A percentile compares a stretch with the other conserved stretches of the same genome.
Evolutionary conservation across 2,113 vertebrate genomes (phyloP).

Genomic region (Mastomys natalensis): DNA sequence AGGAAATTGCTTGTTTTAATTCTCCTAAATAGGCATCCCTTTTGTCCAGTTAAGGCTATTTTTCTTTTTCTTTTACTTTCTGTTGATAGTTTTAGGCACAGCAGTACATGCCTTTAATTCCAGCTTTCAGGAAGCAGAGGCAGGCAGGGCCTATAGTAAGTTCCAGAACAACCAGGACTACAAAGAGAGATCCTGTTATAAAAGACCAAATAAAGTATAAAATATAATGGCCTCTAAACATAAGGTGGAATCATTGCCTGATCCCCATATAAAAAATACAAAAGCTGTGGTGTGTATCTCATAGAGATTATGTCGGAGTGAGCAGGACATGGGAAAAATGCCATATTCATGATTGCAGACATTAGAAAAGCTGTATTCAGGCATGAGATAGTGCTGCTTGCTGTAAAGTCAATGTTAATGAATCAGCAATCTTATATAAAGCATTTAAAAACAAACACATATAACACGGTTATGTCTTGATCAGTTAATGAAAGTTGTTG

Average conservation of each 20-base stretch:
- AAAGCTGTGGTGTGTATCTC: not conserved
- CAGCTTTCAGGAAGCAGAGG: not conserved
- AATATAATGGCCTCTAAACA: not conserved
- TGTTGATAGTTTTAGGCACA: not conserved
- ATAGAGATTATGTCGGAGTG: not conserved
- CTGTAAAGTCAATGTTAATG: conserved; percentile 12
- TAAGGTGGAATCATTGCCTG: not conserved
- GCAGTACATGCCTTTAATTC: not conserved
- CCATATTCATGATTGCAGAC: not conserved
- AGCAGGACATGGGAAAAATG: conserved; percentile 51
- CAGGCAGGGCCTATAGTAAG: not conserved
- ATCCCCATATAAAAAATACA: not conserved
- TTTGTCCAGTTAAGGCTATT: not conserved
- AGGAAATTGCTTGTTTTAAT: not conserved
- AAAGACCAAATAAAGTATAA: not conserved
- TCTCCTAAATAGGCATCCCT: not conserved
- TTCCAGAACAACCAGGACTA: not conserved
- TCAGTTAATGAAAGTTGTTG: conserved; percentile 57
- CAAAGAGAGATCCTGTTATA: not conserved
- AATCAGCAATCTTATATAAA: conserved; percentile 35
- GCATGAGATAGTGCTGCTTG: not conserved
- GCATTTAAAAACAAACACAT: conserved; percentile 51
- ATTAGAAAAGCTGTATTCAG: conserved; percentile 40
- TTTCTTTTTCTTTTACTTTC: not conserved
- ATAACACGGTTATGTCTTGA: conserved; percentile 29